Conservation (phyloP, 35 echinoderm and acorn worm genomes). For the Lytechinus variegatus region DNA sequence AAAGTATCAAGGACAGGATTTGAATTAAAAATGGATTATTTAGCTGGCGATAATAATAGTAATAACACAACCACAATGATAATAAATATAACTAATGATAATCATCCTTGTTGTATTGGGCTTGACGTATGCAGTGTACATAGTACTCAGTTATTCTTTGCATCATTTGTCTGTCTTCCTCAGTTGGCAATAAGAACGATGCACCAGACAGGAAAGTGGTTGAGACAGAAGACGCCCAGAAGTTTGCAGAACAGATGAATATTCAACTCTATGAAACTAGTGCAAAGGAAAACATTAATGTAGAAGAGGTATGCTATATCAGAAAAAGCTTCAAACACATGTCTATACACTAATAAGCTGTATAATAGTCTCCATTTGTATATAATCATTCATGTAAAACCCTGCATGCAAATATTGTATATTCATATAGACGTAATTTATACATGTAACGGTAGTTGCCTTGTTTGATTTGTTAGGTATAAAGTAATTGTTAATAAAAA, state of each 20-base stretch:
- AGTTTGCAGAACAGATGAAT: slow-evolving; percentile 90
- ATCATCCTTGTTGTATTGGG: no score
- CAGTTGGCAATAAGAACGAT: slow-evolving; percentile 99
- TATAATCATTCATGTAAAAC: not conserved
- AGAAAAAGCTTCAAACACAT: not conserved
- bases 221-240: slow-evolving; percentile 87
- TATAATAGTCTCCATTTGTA: not conserved
- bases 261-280: slow-evolving; percentile 97
- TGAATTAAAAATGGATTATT: no score
- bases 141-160: not conserved
- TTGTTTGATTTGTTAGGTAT: no score
- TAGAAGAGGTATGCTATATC: slow-evolving; percentile 79
- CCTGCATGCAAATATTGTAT: not conserved
- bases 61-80: no score
- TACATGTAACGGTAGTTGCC: no score
- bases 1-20: no score
- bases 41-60: no score
- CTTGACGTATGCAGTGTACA: no score
- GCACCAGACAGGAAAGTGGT: slow-evolving; percentile 98
- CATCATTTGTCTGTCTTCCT: slow-evolving; percentile 24
- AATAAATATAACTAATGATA: no score
- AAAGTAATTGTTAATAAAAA: no score
- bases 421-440: not conserved
- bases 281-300: slow-evolving; percentile 98
- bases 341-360: not conserved